Base-by-base conservation (phyloP, 2,888 invertebrate species). In the Himalopsyche kuldschensis region DNA sequence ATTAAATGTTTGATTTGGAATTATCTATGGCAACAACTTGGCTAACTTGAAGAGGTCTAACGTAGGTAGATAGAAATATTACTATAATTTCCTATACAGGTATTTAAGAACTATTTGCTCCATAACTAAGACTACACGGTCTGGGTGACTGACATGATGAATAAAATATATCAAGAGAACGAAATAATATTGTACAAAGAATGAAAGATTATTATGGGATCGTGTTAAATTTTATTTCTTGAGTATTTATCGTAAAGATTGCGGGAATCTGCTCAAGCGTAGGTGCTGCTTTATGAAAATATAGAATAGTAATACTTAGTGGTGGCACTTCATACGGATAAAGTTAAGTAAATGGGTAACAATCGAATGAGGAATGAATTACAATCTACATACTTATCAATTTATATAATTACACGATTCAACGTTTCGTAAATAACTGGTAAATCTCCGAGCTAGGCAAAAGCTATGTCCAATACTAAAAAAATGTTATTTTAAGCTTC, bases 391-490 rank as follows among this genome's bases (percentile, higher is more conserved):
- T 86, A 84, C 85, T 84, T 84, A 79, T 87, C 83, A 86, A 86
- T 86, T 87, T 82, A 82, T 80, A 83, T 82, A 79, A 82, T 83
- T 83, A 83, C 77, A 79, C 79, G 83, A 83, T 83, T 78, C 35
- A 83, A 83, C 80, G 76, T 63, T 83, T 87, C 86, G 86, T 87
- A 85, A 82, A 82, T 84, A 87, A 85, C 84, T 87, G 86, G 86
- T 87, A 87, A 87, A 90, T 91, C 90, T 91, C 90, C 90, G 91
- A 91, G 90, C 90, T 90, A 91, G 91, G 91, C 90, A 91, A 91
- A 91, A 91, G 91, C 91, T 90, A 91, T 90, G 78, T 90, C 90
- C 90, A 90, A 90, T 90, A 90, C 90, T 90, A 87, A 84, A 82
- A 86, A 69, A 87, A 88, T 88, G 89, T 87, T 88, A 87, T 87